Evolutionary conservation across 2,797 vertebrate genomes (phyloP).

Genomic region (Platyrinchus mystaceus): DNA sequence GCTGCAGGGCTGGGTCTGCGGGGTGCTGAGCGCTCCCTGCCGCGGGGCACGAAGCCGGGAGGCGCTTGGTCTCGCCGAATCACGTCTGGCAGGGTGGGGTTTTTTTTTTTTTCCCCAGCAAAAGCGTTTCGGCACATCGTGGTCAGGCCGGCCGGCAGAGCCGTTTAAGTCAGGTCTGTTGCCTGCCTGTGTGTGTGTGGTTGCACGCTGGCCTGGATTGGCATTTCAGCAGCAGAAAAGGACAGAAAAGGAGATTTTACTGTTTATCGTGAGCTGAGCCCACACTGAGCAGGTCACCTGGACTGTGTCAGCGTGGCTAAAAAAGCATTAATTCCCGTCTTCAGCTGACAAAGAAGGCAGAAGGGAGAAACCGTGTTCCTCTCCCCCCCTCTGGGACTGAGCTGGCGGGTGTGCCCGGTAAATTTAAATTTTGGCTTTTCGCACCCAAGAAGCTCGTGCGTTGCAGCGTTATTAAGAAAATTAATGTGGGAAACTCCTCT

Average conservation of each 20-base stretch:
- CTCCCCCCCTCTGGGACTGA: fast-evolving
- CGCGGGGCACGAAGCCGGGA: background rate
- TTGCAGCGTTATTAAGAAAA: too few species aligned
- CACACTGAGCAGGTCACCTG: too few species aligned
- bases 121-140: too few species aligned
- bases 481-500: fast-evolving
- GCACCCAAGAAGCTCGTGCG: background rate
- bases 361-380: fast-evolving
- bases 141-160: too few species aligned
- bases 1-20: background rate
- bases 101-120: too few species aligned
- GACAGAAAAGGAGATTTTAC: background rate
- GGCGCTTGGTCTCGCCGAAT: too few species aligned
- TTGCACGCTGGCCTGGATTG: too few species aligned
- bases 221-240: background rate
- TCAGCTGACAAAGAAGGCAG: background rate
- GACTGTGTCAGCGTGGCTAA: fast-evolving
- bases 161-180: too few species aligned
- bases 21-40: fast-evolving
- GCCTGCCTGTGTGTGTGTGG: too few species aligned
- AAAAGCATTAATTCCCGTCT: fast-evolving
- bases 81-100: too few species aligned
- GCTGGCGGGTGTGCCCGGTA: background rate
- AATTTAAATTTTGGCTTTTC: background rate
- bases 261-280: background rate